Percentiles rank a stretch among this genome's conserved stretches.
These are phyloP conservation scores for Intellagama lesueurii DNA, from an alignment of 2,797 vertebrate species.

Conservation along the genomic window DNA sequence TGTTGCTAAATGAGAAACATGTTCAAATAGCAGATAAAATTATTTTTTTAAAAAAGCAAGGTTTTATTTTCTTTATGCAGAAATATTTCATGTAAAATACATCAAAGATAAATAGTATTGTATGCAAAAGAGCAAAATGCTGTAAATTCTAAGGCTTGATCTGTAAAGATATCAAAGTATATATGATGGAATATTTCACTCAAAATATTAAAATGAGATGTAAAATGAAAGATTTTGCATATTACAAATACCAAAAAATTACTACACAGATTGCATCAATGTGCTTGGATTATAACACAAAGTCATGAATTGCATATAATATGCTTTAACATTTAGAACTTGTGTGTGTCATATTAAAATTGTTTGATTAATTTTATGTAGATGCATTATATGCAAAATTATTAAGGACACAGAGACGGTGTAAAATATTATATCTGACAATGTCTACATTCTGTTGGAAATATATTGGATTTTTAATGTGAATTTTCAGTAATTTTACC, in stretches of 20 bases:
- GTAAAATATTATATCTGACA: neutral
- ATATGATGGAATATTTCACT: neutral
- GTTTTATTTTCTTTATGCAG: conserved; percentile 4
- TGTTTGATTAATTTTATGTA: conserved; percentile 12
- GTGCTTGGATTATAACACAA: neutral
- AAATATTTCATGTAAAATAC: conserved; percentile 24
- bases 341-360: neutral
- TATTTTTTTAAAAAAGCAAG: neutral
- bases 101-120: neutral
- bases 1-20: neutral
- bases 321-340: neutral
- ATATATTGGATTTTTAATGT: neutral
- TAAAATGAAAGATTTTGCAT: conserved; percentile 12
- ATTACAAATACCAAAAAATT: neutral
- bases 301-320: neutral
- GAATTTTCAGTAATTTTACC: neutral
- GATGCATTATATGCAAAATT: neutral
- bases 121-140: neutral
- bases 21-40: neutral
- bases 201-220: conserved; percentile 14
- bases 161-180: neutral
- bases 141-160: neutral
- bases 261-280: neutral
- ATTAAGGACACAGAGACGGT: neutral
- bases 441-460: neutral